Evolutionary conservation across 2,888 invertebrate species (phyloP), one percentile per base, ranked within the genome.

Genomic region (Chamaedrilus cognettii): DNA sequence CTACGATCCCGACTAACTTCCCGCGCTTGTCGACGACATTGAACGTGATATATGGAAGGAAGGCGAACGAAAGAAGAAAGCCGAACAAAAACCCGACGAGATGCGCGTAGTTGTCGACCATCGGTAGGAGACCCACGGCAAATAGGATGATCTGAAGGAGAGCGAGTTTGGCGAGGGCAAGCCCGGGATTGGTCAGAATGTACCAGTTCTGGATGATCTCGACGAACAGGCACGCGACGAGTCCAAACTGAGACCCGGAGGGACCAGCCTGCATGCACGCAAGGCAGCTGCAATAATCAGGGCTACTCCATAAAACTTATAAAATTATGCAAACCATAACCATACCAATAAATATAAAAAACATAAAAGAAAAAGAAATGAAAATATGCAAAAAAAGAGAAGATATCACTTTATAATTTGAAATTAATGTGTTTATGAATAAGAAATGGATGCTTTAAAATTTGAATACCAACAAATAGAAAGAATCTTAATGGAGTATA

Each of bases 201-300:
- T 91, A 93, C 96, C 97, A 97, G 79, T 91, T 90, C 81, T 94
- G 92, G 73, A 94, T 87, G 66, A 95, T 91, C 86, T 96, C 94
- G 61, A 97, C 96, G 76, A 96, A 90, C 70, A 96, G 87, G 78
- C 96, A 95, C 52, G 97, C 96, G 60, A 98, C 87, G 23, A 99
- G 89, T 62, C 98, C 99, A 80, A 97, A 96, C 83, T 97, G 95
- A 0, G 96, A 92, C 64, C 97, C 98, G 1, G 97, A 92, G 65
- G 99, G 99, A 70, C 99, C 99, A 78, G 97, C 97, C 95, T 96
- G n/a, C n/a, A n/a, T n/a, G n/a, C n/a, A n/a, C n/a, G n/a, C n/a
- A n/a, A n/a, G n/a, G n/a, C n/a, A n/a, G n/a, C n/a, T n/a, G n/a
- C n/a, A n/a, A n/a, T n/a, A n/a, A n/a, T n/a, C n/a, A n/a, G n/a